phyloP scores from a whole-genome alignment of 2,797 vertebrate species.

The Emys orbicularis region DNA sequence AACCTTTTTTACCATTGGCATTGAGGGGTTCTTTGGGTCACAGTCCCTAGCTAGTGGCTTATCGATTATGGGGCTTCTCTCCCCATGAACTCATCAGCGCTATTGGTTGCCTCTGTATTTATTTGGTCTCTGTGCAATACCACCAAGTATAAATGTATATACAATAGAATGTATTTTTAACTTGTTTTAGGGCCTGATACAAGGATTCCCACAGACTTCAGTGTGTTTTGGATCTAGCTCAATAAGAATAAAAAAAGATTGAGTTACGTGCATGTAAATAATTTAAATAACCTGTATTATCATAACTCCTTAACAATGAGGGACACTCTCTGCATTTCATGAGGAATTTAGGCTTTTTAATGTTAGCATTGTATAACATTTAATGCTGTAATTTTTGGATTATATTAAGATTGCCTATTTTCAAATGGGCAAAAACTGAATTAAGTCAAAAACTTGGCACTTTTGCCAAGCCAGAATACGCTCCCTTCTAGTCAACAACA shows the following conservation, averaged over 20 bases:
- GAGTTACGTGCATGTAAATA: neutral
- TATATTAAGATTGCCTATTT: neutral
- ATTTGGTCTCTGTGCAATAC: neutral
- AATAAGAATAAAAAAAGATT: neutral
- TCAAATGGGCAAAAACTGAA: neutral
- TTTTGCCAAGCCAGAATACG: neutral
- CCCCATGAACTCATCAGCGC: neutral
- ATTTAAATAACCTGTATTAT: neutral
- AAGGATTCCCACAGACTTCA: neutral
- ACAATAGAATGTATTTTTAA: fast-evolving
- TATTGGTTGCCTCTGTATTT: neutral
- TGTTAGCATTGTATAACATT: neutral
- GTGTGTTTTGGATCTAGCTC: neutral
- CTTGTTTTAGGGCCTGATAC: neutral
- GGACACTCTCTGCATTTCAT: neutral
- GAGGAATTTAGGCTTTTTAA: neutral
- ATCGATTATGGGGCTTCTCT: neutral
- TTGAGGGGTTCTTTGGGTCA: neutral
- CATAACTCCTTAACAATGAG: neutral
- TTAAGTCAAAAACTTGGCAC: neutral
- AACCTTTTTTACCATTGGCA: neutral
- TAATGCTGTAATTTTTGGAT: neutral
- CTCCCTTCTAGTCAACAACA: neutral
- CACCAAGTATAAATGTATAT: neutral
- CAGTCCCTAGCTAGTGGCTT: neutral